Conservation (phyloP, 1,140 invertebrate genomes). For the Diploscapter pachys region DNA sequence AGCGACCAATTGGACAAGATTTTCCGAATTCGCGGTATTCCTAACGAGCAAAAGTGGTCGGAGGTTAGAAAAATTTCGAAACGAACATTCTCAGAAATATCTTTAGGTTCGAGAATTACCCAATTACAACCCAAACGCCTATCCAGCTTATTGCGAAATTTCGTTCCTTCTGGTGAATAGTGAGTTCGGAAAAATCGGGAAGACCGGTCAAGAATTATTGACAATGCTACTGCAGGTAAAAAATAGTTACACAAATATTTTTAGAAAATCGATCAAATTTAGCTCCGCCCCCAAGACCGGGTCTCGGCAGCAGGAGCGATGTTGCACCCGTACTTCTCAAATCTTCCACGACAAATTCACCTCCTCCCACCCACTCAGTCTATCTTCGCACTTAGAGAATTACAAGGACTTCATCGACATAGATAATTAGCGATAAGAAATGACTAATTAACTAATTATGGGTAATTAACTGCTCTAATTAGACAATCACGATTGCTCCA, state of each 20-base stretch:
- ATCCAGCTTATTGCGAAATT: slow-evolving; percentile 44
- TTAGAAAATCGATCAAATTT: slow-evolving; percentile 45
- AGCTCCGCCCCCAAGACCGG: slow-evolving; percentile 80
- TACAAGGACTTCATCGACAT: no score
- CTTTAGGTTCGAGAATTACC: slow-evolving; percentile 39
- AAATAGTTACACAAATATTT: slow-evolving; percentile 63
- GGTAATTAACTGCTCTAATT: no score
- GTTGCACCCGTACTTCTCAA: slow-evolving; percentile 81
- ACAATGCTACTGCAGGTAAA: slow-evolving; percentile 78
- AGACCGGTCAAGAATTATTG: slow-evolving; percentile 66
- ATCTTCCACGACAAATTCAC: slow-evolving; percentile 80
- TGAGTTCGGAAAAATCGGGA: slow-evolving; percentile 32
- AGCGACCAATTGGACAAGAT: slow-evolving; percentile 94
- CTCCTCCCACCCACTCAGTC: slow-evolving; percentile 71
- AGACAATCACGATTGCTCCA: no score
- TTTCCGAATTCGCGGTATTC: slow-evolving; percentile 87
- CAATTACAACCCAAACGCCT: slow-evolving; percentile 37
- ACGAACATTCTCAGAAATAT: neutral
- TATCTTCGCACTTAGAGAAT: slow-evolving; percentile 6
- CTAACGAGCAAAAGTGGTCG: slow-evolving; percentile 82
- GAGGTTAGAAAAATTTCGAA: slow-evolving; percentile 67
- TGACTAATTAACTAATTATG: no score
- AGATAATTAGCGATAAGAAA: no score
- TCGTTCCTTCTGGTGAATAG: slow-evolving; percentile 45
- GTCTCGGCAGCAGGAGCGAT: slow-evolving; percentile 83